phyloP scores from a whole-genome alignment of 2,888 invertebrate genomes.

The Actias luna region DNA sequence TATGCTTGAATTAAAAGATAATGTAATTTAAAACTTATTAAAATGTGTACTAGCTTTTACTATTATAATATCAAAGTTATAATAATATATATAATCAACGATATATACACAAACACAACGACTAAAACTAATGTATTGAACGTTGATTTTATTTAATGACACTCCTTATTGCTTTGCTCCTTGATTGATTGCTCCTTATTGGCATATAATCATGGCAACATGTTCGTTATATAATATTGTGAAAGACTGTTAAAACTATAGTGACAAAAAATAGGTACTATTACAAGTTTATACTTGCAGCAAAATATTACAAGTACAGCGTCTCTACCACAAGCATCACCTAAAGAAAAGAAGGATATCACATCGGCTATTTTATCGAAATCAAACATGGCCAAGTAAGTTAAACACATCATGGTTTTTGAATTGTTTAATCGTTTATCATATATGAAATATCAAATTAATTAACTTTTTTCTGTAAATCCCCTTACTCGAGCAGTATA shows the following conservation, averaged over 20 bases:
- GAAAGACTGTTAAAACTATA: not conserved
- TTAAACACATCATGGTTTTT: slow-evolving; percentile 26
- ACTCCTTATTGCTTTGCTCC: too few species aligned
- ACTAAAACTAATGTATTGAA: not conserved
- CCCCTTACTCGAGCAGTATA: too few species aligned
- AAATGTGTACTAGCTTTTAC: too few species aligned
- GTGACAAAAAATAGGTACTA: not conserved
- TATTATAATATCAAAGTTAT: too few species aligned
- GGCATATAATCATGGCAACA: not conserved
- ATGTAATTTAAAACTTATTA: too few species aligned
- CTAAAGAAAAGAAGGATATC: slow-evolving; percentile 84
- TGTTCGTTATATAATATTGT: not conserved
- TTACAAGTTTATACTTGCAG: slow-evolving; percentile 44
- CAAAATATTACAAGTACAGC: slow-evolving; percentile 81
- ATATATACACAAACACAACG: not conserved
- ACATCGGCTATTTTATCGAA: slow-evolving; percentile 84
- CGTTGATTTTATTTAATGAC: not conserved
- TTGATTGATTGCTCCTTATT: too few species aligned
- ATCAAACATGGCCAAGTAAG: slow-evolving; percentile 92
- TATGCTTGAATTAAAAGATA: not conserved
- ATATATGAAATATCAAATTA: not conserved
- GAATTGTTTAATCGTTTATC: too few species aligned
- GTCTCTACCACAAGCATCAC: slow-evolving; percentile 70
- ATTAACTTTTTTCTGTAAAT: not conserved
- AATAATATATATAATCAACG: too few species aligned